Evolutionary conservation across 2,888 invertebrate genomes (phyloP).

Genomic region (Drosophila neonasuta): DNA sequence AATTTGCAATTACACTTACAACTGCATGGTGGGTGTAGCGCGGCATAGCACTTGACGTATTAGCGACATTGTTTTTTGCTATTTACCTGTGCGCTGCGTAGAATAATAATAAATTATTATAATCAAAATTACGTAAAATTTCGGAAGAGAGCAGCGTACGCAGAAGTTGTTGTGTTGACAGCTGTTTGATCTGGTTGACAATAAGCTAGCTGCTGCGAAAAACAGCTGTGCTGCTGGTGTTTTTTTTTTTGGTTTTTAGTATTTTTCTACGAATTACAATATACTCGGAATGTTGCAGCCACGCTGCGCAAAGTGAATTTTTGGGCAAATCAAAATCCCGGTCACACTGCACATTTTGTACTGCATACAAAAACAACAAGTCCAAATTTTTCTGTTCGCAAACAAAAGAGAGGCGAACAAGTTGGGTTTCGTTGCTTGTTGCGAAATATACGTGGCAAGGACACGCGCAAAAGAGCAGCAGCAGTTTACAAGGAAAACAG

Average conservation of each 20-base stretch:
- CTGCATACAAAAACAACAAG: conserved; percentile 14
- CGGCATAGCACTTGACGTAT: conserved; percentile 68
- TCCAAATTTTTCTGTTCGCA: conserved; percentile 14
- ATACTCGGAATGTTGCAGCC: neutral
- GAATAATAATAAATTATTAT: conserved; percentile 34
- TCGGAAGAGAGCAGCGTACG: conserved; percentile 45
- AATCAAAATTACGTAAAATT: conserved; percentile 72
- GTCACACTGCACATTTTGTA: neutral
- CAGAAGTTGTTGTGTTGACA: conserved; percentile 40
- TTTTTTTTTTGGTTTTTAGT: neutral
- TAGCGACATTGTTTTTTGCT: conserved; percentile 65
- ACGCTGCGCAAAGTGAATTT: neutral
- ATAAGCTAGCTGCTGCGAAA: conserved; percentile 27
- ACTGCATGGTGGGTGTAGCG: conserved; percentile 61
- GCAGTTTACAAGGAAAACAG: neutral
- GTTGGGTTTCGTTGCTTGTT: neutral
- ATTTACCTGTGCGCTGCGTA: conserved; percentile 27
- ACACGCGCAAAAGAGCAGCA: neutral
- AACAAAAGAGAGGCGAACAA: conserved; percentile 1
- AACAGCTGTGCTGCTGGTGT: conserved; percentile 12
- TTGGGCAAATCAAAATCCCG: neutral
- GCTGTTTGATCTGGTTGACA: conserved; percentile 41
- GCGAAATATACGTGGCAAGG: conserved; percentile 37
- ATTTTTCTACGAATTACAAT: neutral
- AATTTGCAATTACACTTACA: conserved; percentile 54